Percentiles rank a stretch among this genome's conserved stretches.
Conservation (phyloP, 2,113 vertebrate species). For the Columbina picui region DNA sequence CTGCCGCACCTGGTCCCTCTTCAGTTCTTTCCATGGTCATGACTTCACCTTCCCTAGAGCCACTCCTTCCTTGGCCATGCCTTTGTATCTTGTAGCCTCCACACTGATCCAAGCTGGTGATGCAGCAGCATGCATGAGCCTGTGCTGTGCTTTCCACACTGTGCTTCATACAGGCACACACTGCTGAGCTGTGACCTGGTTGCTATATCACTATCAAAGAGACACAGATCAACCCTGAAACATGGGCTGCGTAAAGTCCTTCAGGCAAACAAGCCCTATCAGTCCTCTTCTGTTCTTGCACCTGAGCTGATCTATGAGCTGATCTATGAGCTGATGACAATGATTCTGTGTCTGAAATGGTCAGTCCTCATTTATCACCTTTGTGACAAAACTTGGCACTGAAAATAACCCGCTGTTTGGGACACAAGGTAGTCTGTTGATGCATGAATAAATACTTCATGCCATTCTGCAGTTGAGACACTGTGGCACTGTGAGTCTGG, state of each 20-base stretch:
- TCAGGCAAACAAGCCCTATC: not conserved
- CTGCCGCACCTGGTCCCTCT: not conserved
- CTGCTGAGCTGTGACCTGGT: not conserved
- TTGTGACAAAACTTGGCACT: not conserved
- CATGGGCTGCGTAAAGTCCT: not conserved
- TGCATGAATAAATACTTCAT: not conserved
- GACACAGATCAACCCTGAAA: not conserved
- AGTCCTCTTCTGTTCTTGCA: not conserved
- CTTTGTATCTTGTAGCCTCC: not conserved
- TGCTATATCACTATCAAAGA: not conserved
- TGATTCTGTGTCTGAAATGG: not conserved
- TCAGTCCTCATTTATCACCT: not conserved
- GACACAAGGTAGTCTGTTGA: not conserved
- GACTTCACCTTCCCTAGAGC: not conserved
- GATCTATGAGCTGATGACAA: not conserved
- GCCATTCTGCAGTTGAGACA: not conserved
- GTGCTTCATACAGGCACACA: not conserved
- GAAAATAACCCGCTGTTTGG: not conserved
- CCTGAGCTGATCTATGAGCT: not conserved
- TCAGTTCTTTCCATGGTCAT: not conserved
- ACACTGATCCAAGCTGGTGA: not conserved
- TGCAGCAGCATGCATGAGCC: fast-evolving
- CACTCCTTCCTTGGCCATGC: not conserved
- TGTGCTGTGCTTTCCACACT: not conserved
- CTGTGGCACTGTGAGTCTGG: not conserved